Percentiles rank a stretch among this genome's conserved stretches.
These are phyloP conservation scores for Epizoanthus illoricatus DNA, from an alignment of 92 coral and sea anemone genomes.

Conservation along the genomic window DNA sequence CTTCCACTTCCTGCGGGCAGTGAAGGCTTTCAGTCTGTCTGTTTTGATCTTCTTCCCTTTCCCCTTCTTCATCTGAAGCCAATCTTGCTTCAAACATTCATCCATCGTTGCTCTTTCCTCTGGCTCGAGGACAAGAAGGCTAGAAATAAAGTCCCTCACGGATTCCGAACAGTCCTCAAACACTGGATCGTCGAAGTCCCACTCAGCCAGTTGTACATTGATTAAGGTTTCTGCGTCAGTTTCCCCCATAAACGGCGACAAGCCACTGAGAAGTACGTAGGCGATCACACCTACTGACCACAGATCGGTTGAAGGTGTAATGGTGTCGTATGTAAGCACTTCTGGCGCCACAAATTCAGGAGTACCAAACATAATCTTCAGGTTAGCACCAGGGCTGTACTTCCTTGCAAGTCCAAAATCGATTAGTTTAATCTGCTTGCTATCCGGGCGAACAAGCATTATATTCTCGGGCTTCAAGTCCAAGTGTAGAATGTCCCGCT, in stretches of 20 bases:
- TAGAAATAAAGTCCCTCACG: conserved; percentile 85
- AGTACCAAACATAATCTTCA: conserved; percentile 98
- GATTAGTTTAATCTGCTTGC: conserved; percentile 91
- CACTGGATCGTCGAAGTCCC: conserved; percentile 99
- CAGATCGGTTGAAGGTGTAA: conserved; percentile 94
- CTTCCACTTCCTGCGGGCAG: conserved; percentile 96
- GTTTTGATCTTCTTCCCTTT: conserved; percentile 88
- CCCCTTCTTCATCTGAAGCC: conserved; percentile 78
- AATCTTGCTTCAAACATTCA: conserved; percentile 73
- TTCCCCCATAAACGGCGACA: conserved; percentile 98
- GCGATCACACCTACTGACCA: conserved; percentile 99
- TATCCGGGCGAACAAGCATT: conserved; percentile 90
- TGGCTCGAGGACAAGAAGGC: conserved; percentile 73
- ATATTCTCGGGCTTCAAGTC: conserved; percentile 98
- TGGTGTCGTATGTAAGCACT: conserved; percentile 87
- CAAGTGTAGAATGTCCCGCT: conserved; percentile 81
- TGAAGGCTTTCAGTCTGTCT: conserved; percentile 94
- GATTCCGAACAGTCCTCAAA: conserved; percentile 88
- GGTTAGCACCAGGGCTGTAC: conserved; percentile 87
- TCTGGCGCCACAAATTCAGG: conserved; percentile 99
- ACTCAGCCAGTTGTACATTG: conserved; percentile 86
- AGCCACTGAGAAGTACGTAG: conserved; percentile 91
- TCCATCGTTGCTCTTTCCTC: conserved; percentile 67
- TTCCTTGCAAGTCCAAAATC: conserved; percentile 97
- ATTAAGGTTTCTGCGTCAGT: conserved; percentile 94